Base-by-base conservation (phyloP, 2,888 invertebrate genomes). In the Archips crataeganus region DNA sequence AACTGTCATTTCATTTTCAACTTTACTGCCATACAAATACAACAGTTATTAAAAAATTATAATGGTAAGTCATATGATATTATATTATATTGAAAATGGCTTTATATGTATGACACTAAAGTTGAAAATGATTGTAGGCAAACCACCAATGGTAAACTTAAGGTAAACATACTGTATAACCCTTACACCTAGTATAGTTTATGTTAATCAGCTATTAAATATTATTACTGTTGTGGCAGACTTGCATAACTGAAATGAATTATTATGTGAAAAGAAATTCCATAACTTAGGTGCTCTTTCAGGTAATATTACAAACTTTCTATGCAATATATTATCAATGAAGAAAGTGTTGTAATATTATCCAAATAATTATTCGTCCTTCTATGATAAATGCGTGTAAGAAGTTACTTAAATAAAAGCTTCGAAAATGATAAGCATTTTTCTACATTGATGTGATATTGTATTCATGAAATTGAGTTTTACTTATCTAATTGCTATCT, bases 401-500 rank as follows among this genome's bases (percentile, higher is more conserved):
- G 73, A 68, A 70, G 34, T 36, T 64, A 63, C 61, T 61, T 75
- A 74, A 75, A 76, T 76, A 75, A 75, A 76, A 67, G 60, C 69
- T 75, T 73, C 62, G 34, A 74, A 70, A 77, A 32, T 45, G 23
- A 57, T 15, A 11, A 32, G 23, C 59, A 8, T 73, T 73, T 73
- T 42, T 68, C 51, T 66, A 54, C 36, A 13, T 54, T 1, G 3
- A 32, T 32, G 23, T 32, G 32, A 39, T 49, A 39, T 57, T 54
- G 54, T 64, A 65, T 61, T 66, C 51, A 32, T 71, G 47, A 32
- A 66, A 66, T 51, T 51, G 51, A n/a, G 39, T 39, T 34, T 39
- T 62, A 76, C 74, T 75, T 79, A 79, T 80, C 79, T 76, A 75
- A 78, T 77, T 79, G 77, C 80, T 85, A 87, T 84, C 84, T 80